Conservation (phyloP, 2,113 vertebrate genomes). For the Pollachius pollachius region DNA sequence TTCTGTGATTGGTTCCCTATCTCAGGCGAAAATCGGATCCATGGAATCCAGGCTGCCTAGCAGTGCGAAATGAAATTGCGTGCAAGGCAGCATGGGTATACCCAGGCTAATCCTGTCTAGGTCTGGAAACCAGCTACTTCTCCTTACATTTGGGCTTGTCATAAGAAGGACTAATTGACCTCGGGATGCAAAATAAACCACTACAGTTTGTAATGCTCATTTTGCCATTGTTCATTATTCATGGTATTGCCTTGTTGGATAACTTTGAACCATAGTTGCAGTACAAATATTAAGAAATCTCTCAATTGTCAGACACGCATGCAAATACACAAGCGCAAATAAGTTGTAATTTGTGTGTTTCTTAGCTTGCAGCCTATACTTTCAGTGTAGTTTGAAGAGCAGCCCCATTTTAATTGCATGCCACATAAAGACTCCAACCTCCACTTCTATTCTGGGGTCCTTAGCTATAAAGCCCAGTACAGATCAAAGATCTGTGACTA, state of each 20-base stretch:
- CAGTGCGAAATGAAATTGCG: too few species aligned
- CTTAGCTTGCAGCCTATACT: constrained; percentile 39
- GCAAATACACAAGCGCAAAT: neutral
- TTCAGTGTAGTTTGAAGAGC: constrained; percentile 51
- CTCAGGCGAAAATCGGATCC: too few species aligned
- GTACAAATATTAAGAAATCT: neutral
- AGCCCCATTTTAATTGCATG: constrained; percentile 56
- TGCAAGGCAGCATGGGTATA: too few species aligned
- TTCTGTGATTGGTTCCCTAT: too few species aligned
- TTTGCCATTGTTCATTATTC: neutral
- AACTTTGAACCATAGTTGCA: neutral
- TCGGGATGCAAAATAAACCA: neutral
- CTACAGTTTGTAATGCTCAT: neutral
- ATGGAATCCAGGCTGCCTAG: too few species aligned
- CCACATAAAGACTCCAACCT: constrained; percentile 41
- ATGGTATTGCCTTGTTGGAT: neutral
- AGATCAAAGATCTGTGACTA: too few species aligned
- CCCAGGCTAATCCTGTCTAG: neutral
- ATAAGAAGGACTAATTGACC: too few species aligned
- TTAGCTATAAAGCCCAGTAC: too few species aligned
- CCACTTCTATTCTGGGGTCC: constrained; percentile 35
- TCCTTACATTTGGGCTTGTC: neutral
- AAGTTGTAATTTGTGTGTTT: constrained; percentile 9
- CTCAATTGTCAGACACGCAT: neutral
- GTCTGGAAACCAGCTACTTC: constrained; percentile 7